These are phyloP conservation scores for Archaeoteleia sp. DNA, from an alignment of 2,888 invertebrate species.

Conservation along the genomic window DNA sequence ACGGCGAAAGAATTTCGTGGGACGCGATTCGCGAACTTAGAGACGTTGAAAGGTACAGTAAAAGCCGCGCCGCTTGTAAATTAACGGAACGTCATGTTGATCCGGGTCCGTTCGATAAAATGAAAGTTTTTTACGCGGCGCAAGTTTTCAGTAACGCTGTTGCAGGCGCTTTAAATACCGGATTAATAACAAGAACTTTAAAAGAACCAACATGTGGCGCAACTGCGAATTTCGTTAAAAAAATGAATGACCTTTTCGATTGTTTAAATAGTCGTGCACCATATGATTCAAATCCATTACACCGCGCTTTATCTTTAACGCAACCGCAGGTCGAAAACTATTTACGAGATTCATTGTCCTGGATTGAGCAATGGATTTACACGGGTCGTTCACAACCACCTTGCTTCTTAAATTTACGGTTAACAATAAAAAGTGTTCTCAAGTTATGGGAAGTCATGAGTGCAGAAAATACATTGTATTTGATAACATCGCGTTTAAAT, in stretches of 20 bases:
- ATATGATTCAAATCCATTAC: conserved; percentile 42
- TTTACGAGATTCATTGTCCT: conserved; percentile 31
- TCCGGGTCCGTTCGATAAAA: conserved; percentile 55
- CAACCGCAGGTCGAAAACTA: conserved; percentile 43
- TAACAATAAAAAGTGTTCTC: conserved; percentile 52
- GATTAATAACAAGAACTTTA: conserved; percentile 41
- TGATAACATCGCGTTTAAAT: conserved; percentile 43
- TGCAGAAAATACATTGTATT: conserved; percentile 28
- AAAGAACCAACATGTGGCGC: conserved; percentile 28
- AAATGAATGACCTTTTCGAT: conserved; percentile 55
- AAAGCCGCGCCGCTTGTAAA: conserved; percentile 53
- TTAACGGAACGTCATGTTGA: conserved; percentile 53
- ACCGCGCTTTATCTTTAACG: conserved; percentile 26
- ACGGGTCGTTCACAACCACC: conserved; percentile 36
- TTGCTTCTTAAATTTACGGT: conserved; percentile 56
- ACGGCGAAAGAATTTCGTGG: conserved; percentile 7
- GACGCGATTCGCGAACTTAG: conserved; percentile 30
- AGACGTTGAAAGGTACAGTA: conserved; percentile 36
- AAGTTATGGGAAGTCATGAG: conserved; percentile 42
- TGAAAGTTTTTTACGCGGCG: conserved; percentile 54
- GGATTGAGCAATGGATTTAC: conserved; percentile 39
- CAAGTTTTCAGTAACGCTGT: conserved; percentile 59
- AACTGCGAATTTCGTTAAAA: conserved; percentile 55
- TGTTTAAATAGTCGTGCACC: conserved; percentile 51
- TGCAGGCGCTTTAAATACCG: conserved; percentile 50